Conservation (phyloP, 2,888 invertebrate species). For the Patella caerulea region DNA sequence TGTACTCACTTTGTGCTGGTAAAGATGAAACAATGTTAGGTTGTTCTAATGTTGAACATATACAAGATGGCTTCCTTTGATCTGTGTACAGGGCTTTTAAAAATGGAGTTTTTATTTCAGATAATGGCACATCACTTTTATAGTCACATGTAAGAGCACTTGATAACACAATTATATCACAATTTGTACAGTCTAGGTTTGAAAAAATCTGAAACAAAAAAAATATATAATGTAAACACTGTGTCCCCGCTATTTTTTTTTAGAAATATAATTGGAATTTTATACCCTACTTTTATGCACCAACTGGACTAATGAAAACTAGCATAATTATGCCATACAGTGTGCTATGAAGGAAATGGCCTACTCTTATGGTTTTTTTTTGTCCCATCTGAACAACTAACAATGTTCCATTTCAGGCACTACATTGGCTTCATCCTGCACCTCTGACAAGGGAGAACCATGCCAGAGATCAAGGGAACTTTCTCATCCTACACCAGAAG, state of each 20-base stretch:
- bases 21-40: conserved; percentile 65
- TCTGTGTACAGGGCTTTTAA: conserved; percentile 58
- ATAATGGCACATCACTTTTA: conserved; percentile 54
- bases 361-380: too few species aligned
- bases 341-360: too few species aligned
- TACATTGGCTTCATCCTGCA: too few species aligned
- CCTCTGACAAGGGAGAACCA: too few species aligned
- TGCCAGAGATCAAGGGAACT: too few species aligned
- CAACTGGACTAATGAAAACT: not conserved
- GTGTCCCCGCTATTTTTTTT: not conserved
- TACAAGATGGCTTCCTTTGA: conserved; percentile 48
- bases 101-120: conserved; percentile 59
- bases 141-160: conserved; percentile 55
- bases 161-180: conserved; percentile 53
- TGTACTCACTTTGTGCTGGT: conserved; percentile 62
- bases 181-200: conserved; percentile 41
- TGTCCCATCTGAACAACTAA: too few species aligned
- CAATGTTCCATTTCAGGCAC: too few species aligned
- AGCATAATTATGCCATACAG: too few species aligned
- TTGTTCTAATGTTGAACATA: conserved; percentile 62
- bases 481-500: too few species aligned
- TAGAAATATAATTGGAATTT: not conserved
- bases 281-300: not conserved
- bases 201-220: conserved; percentile 52
- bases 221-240: not conserved